A percentile compares a stretch with the other conserved stretches of the same genome.
Evolutionary conservation across 2,797 vertebrate genomes (phyloP).

Genomic region (Pseudotriccus pelzelni): DNA sequence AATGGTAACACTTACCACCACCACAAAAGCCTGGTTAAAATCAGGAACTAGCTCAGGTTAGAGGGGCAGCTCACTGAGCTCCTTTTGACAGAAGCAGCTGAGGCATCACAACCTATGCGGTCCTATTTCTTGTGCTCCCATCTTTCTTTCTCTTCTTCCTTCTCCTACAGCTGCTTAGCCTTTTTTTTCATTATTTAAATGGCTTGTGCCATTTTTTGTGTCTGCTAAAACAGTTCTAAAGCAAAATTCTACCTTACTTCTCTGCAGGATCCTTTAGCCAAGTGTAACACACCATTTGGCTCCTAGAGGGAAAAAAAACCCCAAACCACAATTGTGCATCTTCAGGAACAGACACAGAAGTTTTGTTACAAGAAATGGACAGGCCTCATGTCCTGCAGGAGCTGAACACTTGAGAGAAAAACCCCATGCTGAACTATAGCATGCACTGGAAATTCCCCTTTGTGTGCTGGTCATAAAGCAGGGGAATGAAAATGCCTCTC

Average conservation of each 20-base stretch:
- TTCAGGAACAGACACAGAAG: not conserved
- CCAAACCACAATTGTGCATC: not conserved
- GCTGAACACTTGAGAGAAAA: not conserved
- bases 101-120: not conserved
- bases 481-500: not conserved
- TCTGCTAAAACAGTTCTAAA: not conserved
- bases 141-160: not conserved
- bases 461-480: not conserved
- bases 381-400: not conserved
- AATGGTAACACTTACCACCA: not conserved
- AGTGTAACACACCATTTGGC: not conserved
- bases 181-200: not conserved
- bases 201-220: not conserved
- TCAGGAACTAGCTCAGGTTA: not conserved
- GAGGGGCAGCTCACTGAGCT: not conserved
- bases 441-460: not conserved
- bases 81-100: not conserved
- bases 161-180: not conserved
- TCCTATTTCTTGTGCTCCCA: not conserved
- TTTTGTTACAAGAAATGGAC: not conserved
- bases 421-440: not conserved
- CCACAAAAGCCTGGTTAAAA: not conserved
- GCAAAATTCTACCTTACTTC: not conserved
- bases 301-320: not conserved
- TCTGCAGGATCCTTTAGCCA: not conserved